These are phyloP conservation scores for Hoplodrina blanda DNA, from an alignment of 2,888 invertebrate species.

Conservation along the genomic window DNA sequence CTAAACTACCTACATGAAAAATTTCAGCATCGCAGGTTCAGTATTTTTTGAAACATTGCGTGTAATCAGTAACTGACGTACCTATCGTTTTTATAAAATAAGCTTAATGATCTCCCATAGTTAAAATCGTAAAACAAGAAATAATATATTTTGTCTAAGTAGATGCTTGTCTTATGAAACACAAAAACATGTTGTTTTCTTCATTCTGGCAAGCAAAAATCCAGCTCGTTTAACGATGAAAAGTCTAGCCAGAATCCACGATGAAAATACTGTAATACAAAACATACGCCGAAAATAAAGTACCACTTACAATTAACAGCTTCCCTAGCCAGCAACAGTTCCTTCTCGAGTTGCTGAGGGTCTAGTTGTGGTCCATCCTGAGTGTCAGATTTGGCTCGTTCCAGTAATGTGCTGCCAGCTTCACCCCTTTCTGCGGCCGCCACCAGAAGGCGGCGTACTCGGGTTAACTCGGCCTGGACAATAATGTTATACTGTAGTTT, in stretches of 20 bases:
- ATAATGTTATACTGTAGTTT: not conserved
- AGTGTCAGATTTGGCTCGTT: conserved; percentile 90
- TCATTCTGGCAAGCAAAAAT: not conserved
- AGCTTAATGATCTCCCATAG: not conserved
- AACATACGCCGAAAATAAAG: not conserved
- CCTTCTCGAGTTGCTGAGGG: conserved; percentile 92
- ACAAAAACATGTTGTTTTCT: not conserved
- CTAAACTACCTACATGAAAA: too few relatives aligned
- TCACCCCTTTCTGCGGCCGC: conserved; percentile 91
- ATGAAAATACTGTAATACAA: not conserved
- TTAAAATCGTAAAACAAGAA: not conserved
- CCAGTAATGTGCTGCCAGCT: conserved; percentile 86
- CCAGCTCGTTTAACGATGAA: not conserved
- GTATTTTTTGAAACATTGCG: too few relatives aligned
- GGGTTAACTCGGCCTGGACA: conserved; percentile 92
- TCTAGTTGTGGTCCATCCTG: conserved; percentile 82
- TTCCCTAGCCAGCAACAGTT: conserved; percentile 94
- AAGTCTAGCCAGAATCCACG: not conserved
- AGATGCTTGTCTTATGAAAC: not conserved
- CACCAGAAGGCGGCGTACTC: conserved; percentile 92
- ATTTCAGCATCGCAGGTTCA: too few relatives aligned
- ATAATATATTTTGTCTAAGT: not conserved
- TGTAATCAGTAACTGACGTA: not conserved
- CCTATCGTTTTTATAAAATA: not conserved
- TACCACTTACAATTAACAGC: conserved; percentile 91